Conservation (phyloP, 2,888 invertebrate genomes). For the Piscicola geometra region DNA sequence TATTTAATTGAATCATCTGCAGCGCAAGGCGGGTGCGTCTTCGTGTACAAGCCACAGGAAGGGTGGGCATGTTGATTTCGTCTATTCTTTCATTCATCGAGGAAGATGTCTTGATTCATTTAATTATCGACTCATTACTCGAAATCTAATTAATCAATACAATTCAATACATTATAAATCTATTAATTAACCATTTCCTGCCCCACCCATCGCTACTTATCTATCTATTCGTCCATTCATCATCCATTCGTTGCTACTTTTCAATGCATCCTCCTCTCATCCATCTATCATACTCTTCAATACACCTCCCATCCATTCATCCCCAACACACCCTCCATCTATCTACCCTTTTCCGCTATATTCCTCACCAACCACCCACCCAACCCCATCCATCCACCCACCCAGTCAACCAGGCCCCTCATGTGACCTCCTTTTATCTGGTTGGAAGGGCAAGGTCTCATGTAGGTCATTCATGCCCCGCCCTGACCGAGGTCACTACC, state of each 20-base stretch:
- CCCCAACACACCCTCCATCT: constrained; percentile 14
- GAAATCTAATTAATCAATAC: too few species aligned
- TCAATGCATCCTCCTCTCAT: too few species aligned
- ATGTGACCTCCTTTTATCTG: constrained; percentile 57
- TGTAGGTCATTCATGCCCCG: constrained; percentile 80
- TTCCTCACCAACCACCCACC: background rate
- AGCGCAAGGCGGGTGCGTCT: constrained; percentile 41
- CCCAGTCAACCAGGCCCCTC: constrained; percentile 52
- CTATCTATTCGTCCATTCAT: too few species aligned
- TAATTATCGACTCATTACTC: too few species aligned
- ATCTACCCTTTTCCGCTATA: background rate
- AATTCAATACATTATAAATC: too few species aligned
- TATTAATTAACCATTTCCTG: too few species aligned
- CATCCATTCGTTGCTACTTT: too few species aligned
- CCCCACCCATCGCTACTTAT: too few species aligned
- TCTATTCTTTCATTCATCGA: too few species aligned
- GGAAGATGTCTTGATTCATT: too few species aligned
- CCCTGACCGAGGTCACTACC: constrained; percentile 77
- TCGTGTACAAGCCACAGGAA: constrained; percentile 38
- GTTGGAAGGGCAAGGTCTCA: constrained; percentile 84
- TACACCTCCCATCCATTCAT: too few species aligned
- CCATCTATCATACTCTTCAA: too few species aligned
- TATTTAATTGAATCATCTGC: constrained; percentile 38
- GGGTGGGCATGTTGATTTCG: constrained; percentile 30
- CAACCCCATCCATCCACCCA: constrained; percentile 33